Percentiles rank a stretch among this genome's conserved stretches.
These are phyloP conservation scores for Falco novaeseelandiae DNA, from an alignment of 2,797 vertebrate genomes.

Conservation along the genomic window DNA sequence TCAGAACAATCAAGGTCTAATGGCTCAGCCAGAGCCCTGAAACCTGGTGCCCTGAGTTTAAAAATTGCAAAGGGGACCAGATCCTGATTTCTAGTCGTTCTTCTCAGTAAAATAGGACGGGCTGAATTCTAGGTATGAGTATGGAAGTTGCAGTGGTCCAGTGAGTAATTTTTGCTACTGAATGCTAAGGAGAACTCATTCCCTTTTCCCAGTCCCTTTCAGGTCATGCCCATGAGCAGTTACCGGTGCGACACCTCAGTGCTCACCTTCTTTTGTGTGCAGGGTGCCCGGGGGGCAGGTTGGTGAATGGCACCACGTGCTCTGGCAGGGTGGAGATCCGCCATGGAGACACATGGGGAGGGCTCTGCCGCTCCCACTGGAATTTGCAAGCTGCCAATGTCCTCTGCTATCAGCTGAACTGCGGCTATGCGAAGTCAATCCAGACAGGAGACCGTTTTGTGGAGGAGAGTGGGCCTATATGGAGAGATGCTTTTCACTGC, in stretches of 20 bases:
- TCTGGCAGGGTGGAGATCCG: constrained; percentile 73
- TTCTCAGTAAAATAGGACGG: background rate
- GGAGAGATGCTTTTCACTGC: constrained; percentile 66
- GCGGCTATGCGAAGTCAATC: constrained; percentile 55
- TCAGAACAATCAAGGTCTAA: background rate
- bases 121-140: background rate
- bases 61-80: background rate
- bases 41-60: background rate
- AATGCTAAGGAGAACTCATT: background rate
- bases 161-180: background rate
- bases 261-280: background rate
- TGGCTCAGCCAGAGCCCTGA: background rate
- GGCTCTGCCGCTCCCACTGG: constrained; percentile 66
- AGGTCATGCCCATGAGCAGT: background rate
- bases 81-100: background rate
- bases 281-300: constrained; percentile 30
- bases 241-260: background rate
- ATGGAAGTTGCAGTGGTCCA: background rate
- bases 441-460: background rate
- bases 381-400: constrained; percentile 59
- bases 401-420: constrained; percentile 67
- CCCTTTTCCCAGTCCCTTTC: background rate
- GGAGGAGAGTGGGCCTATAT: background rate
- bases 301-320: constrained; percentile 54
- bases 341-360: constrained; percentile 36